Conservation (phyloP, 2,113 vertebrate genomes). For the Mesoclemmys tuberculata region DNA sequence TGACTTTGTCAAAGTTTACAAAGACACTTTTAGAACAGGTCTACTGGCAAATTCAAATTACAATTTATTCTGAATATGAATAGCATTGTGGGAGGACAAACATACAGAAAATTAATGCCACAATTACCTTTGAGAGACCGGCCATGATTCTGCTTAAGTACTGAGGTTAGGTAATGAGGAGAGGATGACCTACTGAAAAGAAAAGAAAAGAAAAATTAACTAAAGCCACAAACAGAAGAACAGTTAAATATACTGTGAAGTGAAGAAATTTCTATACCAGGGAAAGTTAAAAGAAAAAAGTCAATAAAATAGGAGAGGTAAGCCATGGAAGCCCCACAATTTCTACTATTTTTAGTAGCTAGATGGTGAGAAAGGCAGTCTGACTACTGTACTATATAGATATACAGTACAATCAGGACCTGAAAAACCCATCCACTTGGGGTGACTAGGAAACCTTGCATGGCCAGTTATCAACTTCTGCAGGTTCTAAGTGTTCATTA, state of each 20-base stretch:
- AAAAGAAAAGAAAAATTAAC: constrained; percentile 61
- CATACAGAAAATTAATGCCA: not conserved
- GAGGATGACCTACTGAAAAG: constrained; percentile 90
- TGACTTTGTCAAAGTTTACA: fast-evolving
- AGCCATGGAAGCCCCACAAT: not conserved
- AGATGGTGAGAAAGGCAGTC: not conserved
- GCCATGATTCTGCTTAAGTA: constrained; percentile 86
- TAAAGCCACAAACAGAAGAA: constrained; percentile 3
- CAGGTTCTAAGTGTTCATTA: not conserved
- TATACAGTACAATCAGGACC: not conserved
- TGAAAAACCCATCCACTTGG: not conserved
- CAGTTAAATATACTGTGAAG: not conserved
- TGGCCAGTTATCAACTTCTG: not conserved
- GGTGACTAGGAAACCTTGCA: not conserved
- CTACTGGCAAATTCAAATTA: not conserved
- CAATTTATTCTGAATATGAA: not conserved
- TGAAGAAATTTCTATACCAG: fast-evolving
- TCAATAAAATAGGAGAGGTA: not conserved
- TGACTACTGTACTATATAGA: not conserved
- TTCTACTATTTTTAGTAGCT: not conserved
- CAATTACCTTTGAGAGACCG: constrained; percentile 93
- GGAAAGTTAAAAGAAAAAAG: not conserved
- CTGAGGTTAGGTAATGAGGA: constrained; percentile 88
- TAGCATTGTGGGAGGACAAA: not conserved
- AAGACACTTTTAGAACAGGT: not conserved